Evolutionary conservation across 2,797 vertebrate species (phyloP).

Genomic region (Streptopelia turtur): DNA sequence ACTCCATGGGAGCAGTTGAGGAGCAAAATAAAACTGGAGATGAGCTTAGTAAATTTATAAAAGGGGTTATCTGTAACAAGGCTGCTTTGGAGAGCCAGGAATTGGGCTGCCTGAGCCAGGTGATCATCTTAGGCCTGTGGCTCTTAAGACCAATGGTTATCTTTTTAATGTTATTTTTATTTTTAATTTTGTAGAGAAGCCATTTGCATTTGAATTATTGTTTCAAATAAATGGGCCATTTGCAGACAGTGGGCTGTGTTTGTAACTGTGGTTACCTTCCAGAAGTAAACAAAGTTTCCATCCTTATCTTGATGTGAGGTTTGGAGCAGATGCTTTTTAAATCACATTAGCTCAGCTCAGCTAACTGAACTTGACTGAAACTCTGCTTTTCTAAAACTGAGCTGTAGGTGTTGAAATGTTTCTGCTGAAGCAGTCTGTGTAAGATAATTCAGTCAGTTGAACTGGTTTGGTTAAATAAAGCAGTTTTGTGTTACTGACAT

Average conservation of each 20-base stretch:
- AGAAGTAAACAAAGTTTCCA: constrained; percentile 1
- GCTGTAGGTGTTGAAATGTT: background rate
- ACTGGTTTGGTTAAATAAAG: constrained; percentile 30
- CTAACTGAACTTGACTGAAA: background rate
- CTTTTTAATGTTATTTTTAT: too few species aligned
- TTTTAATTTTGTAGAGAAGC: background rate
- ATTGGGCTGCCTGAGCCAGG: background rate
- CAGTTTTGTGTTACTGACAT: background rate
- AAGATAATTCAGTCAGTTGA: background rate
- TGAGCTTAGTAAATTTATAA: background rate
- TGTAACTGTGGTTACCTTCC: background rate
- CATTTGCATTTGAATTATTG: background rate
- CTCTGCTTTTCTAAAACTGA: background rate
- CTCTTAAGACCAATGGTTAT: background rate
- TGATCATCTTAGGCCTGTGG: background rate
- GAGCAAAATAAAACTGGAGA: background rate
- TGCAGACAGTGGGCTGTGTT: background rate
- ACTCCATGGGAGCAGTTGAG: rapidly evolving
- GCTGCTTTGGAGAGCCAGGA: background rate
- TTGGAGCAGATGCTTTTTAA: background rate
- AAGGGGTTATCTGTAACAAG: background rate
- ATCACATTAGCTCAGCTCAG: background rate
- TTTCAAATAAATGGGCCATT: background rate
- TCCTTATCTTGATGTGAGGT: background rate
- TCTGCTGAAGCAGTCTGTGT: background rate